Conservation (phyloP, 2,113 vertebrate genomes). For the Corythornis cristatus region DNA sequence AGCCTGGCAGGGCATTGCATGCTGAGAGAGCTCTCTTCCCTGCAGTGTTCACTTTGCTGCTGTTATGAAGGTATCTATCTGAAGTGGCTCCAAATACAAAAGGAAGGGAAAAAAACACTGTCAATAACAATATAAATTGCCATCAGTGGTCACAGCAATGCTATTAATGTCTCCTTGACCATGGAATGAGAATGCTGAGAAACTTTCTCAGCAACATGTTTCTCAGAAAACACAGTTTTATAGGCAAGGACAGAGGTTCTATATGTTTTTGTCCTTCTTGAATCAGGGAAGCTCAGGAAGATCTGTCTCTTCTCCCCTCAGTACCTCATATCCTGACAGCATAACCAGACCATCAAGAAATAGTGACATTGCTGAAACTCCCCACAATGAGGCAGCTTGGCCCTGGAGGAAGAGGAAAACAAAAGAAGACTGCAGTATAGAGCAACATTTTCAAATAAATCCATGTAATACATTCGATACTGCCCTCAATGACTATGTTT, state of each 20-base stretch:
- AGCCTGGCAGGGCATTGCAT: rapidly evolving
- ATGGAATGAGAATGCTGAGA: background rate
- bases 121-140: background rate
- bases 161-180: background rate
- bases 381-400: rapidly evolving
- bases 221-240: background rate
- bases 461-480: background rate
- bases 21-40: background rate
- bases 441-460: background rate
- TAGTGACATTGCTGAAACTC: background rate
- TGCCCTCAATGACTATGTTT: background rate
- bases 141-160: background rate
- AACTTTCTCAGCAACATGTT: background rate
- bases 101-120: background rate
- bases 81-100: background rate
- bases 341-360: background rate
- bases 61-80: background rate
- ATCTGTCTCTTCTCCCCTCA: background rate
- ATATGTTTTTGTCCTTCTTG: background rate
- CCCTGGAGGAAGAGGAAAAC: background rate
- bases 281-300: background rate
- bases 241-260: background rate
- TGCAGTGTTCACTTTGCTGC: background rate
- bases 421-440: background rate
- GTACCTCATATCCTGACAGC: background rate